Evolutionary conservation across 2,113 vertebrate genomes (phyloP).

Genomic region (Echinops telfairi): DNA sequence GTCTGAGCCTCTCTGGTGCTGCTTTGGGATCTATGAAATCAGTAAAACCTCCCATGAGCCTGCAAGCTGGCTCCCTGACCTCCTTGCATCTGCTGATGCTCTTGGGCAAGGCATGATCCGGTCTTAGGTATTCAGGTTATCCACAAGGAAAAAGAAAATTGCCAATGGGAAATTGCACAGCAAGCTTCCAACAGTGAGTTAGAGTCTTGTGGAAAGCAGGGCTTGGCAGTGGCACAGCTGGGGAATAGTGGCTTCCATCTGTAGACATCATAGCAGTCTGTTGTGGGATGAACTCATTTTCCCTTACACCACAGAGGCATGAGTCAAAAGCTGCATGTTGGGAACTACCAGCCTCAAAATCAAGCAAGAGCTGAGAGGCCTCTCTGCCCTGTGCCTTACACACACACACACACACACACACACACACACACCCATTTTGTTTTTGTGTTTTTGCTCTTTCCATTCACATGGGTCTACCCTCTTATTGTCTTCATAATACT

Average conservation of each 20-base stretch:
- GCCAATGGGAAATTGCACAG: background rate
- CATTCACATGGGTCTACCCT: background rate
- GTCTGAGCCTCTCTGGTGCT: background rate
- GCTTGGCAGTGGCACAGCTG: background rate
- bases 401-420: background rate
- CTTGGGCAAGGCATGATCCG: background rate
- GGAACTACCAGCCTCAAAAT: background rate
- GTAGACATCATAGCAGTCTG: background rate
- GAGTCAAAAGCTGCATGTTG: conserved; percentile 32
- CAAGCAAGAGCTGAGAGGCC: conserved; percentile 17
- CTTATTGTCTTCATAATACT: background rate
- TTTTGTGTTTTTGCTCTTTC: background rate
- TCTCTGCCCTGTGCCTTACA: background rate
- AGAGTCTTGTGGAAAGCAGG: background rate
- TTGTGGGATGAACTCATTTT: conserved; percentile 54
- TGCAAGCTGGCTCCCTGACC: background rate
- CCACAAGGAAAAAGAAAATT: background rate
- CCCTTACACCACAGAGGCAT: background rate
- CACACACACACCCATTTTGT: no score
- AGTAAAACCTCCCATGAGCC: conserved; percentile 5
- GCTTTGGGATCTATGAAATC: conserved; percentile 47
- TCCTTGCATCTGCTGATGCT: background rate
- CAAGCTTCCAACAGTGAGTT: conserved; percentile 23
- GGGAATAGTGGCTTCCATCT: conserved; percentile 12
- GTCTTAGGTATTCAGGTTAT: background rate